phyloP scores from a whole-genome alignment of 2,797 vertebrate genomes.

The Acanthopagrus latus region DNA sequence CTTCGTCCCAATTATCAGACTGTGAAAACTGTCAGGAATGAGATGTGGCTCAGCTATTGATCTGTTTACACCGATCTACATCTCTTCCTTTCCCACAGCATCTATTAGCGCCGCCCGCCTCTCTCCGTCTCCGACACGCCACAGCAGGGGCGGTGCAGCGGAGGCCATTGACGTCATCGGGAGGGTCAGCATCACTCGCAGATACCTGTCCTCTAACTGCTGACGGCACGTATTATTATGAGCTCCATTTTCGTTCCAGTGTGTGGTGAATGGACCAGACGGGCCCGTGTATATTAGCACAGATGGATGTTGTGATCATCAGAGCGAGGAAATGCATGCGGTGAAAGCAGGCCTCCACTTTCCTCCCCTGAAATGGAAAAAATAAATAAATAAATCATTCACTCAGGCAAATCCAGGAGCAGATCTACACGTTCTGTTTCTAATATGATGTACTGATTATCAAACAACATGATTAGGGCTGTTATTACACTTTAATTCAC shows the following conservation, averaged over 20 bases:
- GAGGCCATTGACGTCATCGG: conserved; percentile 33
- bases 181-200: not conserved
- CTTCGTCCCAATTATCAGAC: conserved; percentile 69
- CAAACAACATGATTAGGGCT: not conserved
- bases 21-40: conserved; percentile 70
- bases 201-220: not conserved
- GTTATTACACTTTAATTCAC: not conserved
- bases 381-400: not conserved
- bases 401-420: not conserved
- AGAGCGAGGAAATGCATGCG: not conserved
- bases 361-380: not conserved
- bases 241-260: conserved; percentile 5
- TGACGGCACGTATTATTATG: not conserved
- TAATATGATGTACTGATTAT: not conserved
- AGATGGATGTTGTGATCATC: not conserved
- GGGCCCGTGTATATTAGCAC: not conserved
- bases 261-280: not conserved
- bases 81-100: conserved; percentile 44
- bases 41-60: conserved; percentile 72
- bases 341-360: not conserved
- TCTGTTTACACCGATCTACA: conserved; percentile 66
- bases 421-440: not conserved
- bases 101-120: conserved; percentile 34
- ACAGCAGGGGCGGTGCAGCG: conserved; percentile 18
- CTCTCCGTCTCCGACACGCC: conserved; percentile 12